Conservation (phyloP, 1,140 invertebrate genomes). For the Brachionus paranguensis region DNA sequence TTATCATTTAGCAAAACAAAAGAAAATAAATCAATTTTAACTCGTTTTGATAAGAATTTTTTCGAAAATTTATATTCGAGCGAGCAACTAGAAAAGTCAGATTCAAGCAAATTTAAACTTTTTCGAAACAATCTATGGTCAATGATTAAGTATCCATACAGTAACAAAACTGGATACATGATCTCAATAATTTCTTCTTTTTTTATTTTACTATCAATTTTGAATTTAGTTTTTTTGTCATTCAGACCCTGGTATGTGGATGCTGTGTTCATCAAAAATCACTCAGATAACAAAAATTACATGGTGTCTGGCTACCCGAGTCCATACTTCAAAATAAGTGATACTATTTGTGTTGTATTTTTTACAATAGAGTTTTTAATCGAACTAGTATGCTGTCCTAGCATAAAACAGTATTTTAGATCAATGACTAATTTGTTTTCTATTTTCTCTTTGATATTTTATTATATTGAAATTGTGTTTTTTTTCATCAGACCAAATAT, state of each 20-base stretch:
- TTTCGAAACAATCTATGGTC: background rate
- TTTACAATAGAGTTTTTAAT: slow-evolving; percentile 97
- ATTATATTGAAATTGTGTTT: slow-evolving; percentile 70
- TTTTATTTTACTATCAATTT: background rate
- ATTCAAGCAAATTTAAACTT: background rate
- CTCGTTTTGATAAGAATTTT: slow-evolving; percentile 46
- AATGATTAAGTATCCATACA: background rate
- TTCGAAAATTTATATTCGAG: background rate
- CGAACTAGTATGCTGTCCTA: slow-evolving; percentile 82
- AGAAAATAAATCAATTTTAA: slow-evolving; percentile 49
- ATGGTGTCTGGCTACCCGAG: background rate
- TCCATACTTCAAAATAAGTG: slow-evolving; percentile 42
- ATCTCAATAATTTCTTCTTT: background rate
- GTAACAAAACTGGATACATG: background rate
- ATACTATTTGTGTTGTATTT: slow-evolving; percentile 61
- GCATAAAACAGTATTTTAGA: slow-evolving; percentile 90
- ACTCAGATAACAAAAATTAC: background rate
- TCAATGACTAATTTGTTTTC: slow-evolving; percentile 98
- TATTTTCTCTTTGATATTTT: slow-evolving; percentile 96
- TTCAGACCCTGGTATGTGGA: background rate
- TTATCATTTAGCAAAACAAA: slow-evolving; percentile 50
- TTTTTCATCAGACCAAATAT: background rate
- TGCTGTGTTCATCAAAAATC: background rate
- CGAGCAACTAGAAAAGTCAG: background rate
- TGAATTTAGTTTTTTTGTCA: background rate